phyloP scores from a whole-genome alignment of 2,113 vertebrate species.

The Brachyhypopomus gauderio region DNA sequence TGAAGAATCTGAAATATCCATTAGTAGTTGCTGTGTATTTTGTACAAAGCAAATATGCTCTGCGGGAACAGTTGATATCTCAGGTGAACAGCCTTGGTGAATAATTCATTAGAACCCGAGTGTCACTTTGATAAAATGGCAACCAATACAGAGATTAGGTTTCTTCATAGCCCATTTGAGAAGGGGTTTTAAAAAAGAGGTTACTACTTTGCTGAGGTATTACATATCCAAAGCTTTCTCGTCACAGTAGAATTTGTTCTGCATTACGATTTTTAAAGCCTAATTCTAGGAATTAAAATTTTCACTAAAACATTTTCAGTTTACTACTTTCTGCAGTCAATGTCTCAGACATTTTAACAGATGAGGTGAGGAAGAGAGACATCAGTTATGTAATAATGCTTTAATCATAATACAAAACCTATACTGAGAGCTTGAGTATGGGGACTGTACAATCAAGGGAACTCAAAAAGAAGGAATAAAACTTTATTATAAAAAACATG shows the following conservation, averaged over 20 bases:
- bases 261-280: too few relatives aligned
- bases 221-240: neutral
- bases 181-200: neutral
- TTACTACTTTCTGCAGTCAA: too few relatives aligned
- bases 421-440: neutral
- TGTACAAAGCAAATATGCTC: slow-evolving; percentile 24
- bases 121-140: slow-evolving; percentile 50
- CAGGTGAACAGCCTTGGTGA: slow-evolving; percentile 63
- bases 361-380: too few relatives aligned
- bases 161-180: neutral
- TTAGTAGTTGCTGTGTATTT: slow-evolving; percentile 12
- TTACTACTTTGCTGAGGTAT: neutral
- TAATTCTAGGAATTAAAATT: too few relatives aligned
- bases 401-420: neutral
- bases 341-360: too few relatives aligned
- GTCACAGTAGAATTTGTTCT: too few relatives aligned
- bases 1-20: neutral
- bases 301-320: too few relatives aligned
- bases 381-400: too few relatives aligned
- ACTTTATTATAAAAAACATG: slow-evolving; percentile 17
- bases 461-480: slow-evolving; percentile 11
- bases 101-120: slow-evolving; percentile 66
- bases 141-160: slow-evolving; percentile 39
- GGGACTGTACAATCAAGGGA: neutral
- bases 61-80: slow-evolving; percentile 49